phyloP scores from a whole-genome alignment of 2,888 invertebrate species.

The Lycaena phlaeas region DNA sequence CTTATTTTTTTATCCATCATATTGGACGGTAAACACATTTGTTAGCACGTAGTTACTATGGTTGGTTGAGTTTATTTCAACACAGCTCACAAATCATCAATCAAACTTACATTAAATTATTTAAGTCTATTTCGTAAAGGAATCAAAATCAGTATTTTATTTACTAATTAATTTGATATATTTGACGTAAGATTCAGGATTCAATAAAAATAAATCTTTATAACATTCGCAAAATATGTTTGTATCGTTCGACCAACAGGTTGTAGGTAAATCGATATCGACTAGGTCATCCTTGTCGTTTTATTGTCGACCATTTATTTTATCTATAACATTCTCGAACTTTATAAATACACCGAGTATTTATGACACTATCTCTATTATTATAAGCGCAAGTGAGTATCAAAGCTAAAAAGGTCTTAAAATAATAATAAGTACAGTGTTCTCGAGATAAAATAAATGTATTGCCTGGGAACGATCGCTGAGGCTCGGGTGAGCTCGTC shows the following conservation, averaged over 20 bases:
- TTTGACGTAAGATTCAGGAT: too few relatives aligned
- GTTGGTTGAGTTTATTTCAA: too few relatives aligned
- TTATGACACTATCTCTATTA: neutral
- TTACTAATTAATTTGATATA: too few relatives aligned
- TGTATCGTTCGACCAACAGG: conserved; percentile 1
- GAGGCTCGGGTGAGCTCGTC: conserved; percentile 32
- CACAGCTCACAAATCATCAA: too few relatives aligned
- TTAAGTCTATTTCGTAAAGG: too few relatives aligned
- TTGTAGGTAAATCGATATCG: conserved; percentile 5
- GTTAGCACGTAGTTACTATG: too few relatives aligned
- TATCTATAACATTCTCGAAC: neutral
- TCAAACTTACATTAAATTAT: too few relatives aligned
- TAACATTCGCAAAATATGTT: too few relatives aligned
- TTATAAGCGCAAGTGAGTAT: neutral
- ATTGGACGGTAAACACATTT: too few relatives aligned
- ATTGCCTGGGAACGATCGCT: conserved; percentile 27
- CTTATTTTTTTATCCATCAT: too few relatives aligned
- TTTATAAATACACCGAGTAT: neutral
- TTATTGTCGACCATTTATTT: conserved; percentile 1
- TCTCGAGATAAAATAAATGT: conserved; percentile 3
- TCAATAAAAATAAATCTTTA: too few relatives aligned
- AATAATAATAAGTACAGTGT: conserved; percentile 6
- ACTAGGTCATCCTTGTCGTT: neutral
- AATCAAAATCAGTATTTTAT: too few relatives aligned
- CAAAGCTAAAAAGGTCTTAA: conserved; percentile 5